phyloP scores from a whole-genome alignment of 2,113 vertebrate species.

The Brachypteracias leptosomus region DNA sequence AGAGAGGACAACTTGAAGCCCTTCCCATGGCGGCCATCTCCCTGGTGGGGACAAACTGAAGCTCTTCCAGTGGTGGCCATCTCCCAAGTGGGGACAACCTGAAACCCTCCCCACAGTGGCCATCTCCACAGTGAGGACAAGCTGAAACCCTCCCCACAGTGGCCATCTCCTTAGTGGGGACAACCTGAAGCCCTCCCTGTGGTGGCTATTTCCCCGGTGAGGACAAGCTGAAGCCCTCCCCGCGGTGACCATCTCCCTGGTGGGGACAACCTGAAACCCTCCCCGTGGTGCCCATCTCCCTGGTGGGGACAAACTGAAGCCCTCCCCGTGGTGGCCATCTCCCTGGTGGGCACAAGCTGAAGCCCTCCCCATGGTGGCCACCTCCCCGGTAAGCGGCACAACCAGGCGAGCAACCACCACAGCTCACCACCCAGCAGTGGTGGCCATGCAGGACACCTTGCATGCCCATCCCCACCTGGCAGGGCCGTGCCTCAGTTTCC shows the following conservation, averaged over 20 bases:
- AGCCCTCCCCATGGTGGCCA: not conserved
- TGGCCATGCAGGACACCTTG: fast-evolving
- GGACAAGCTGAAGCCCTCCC: fast-evolving
- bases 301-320: fast-evolving
- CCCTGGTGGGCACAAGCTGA: no score
- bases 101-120: no score
- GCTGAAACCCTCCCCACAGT: fast-evolving
- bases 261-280: fast-evolving
- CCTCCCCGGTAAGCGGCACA: fast-evolving
- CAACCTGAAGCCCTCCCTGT: fast-evolving
- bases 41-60: no score
- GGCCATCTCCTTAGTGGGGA: no score
- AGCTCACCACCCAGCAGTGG: not conserved
- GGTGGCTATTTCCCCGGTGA: no score
- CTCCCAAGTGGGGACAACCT: no score
- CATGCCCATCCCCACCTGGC: not conserved
- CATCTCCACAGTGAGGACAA: no score
- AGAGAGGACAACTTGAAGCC: fast-evolving
- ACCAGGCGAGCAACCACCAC: fast-evolving
- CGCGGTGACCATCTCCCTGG: no score
- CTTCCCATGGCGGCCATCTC: not conserved
- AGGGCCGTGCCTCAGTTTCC: conserved; percentile 38
- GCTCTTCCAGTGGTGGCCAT: no score
- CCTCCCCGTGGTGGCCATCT: no score
- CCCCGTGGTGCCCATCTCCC: no score